Percentiles rank a stretch among this genome's conserved stretches.
Evolutionary conservation across 2,113 vertebrate genomes (phyloP).

Genomic region (Pseudorhombus dupliciocellatus): DNA sequence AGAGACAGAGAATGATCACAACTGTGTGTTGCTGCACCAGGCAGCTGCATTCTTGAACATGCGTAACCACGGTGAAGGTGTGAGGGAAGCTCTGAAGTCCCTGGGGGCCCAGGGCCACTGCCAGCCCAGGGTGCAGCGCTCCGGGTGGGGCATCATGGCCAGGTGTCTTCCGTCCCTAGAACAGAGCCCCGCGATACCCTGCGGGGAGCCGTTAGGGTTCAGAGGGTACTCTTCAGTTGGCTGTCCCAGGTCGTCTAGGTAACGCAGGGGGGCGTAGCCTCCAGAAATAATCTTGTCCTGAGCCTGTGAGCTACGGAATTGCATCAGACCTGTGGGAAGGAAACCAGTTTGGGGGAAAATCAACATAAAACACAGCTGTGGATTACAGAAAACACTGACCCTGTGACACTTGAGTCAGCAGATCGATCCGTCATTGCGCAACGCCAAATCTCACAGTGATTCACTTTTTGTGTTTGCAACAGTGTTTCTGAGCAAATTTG

Average conservation of each 20-base stretch:
- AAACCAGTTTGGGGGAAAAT: constrained; percentile 11
- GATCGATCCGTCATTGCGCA: not conserved
- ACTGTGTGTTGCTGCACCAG: constrained; percentile 79
- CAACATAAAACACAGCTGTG: constrained; percentile 38
- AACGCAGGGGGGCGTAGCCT: constrained; percentile 84
- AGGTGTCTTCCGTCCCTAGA: constrained; percentile 89
- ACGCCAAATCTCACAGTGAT: constrained; percentile 6
- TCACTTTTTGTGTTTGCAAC: not conserved
- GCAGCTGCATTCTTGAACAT: constrained; percentile 88
- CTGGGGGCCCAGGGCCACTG: constrained; percentile 90
- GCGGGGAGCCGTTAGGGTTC: constrained; percentile 89
- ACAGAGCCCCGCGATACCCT: constrained; percentile 85
- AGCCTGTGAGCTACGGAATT: constrained; percentile 80
- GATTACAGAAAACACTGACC: constrained; percentile 10
- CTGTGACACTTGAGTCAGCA: constrained; percentile 28
- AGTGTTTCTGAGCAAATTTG: too few species aligned
- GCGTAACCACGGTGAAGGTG: constrained; percentile 85
- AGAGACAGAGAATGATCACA: not conserved
- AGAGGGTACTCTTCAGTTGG: constrained; percentile 88
- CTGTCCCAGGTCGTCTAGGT: constrained; percentile 85
- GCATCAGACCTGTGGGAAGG: constrained; percentile 83
- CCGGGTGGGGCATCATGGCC: constrained; percentile 93
- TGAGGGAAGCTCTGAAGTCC: constrained; percentile 71
- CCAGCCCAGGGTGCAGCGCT: constrained; percentile 88
- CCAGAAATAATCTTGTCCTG: constrained; percentile 69